Evolutionary conservation across 2,888 invertebrate species (phyloP).

Genomic region (Limnephilus marmoratus): DNA sequence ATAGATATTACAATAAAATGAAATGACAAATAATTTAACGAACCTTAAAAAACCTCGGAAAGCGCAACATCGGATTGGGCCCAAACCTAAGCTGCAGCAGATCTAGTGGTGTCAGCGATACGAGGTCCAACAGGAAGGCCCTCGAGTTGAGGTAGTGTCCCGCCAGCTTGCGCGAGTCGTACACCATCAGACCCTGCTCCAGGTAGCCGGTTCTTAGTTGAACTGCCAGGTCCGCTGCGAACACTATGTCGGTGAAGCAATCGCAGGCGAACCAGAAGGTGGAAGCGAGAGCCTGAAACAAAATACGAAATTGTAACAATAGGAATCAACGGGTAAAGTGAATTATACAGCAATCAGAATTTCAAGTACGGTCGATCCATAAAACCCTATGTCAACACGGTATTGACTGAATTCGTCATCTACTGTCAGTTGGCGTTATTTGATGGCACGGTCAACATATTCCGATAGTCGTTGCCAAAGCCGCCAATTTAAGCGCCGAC

Average conservation of each 20-base stretch:
- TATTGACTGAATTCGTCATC: no score
- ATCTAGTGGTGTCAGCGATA: conserved; percentile 90
- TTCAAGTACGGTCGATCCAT: no score
- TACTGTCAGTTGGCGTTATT: no score
- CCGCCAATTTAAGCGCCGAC: no score
- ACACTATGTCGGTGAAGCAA: conserved; percentile 90
- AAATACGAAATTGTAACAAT: background rate
- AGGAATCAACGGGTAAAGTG: no score
- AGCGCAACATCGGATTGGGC: conserved; percentile 90
- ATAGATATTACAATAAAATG: no score
- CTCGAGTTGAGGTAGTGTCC: conserved; percentile 91
- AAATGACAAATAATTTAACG: conserved; percentile 55
- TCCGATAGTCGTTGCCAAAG: no score
- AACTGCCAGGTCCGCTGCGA: conserved; percentile 91
- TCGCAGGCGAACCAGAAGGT: conserved; percentile 90
- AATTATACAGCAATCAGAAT: no score
- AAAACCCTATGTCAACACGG: no score
- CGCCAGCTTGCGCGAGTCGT: conserved; percentile 93
- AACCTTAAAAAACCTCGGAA: conserved; percentile 92
- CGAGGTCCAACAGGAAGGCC: conserved; percentile 89
- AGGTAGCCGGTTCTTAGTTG: conserved; percentile 96
- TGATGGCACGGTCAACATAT: no score
- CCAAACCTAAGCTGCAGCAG: conserved; percentile 90
- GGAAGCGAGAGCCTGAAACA: conserved; percentile 81
- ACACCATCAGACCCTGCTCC: conserved; percentile 96